Evolutionary conservation across 2,797 vertebrate species (phyloP).

Genomic region (Emydoidea blandingii): DNA sequence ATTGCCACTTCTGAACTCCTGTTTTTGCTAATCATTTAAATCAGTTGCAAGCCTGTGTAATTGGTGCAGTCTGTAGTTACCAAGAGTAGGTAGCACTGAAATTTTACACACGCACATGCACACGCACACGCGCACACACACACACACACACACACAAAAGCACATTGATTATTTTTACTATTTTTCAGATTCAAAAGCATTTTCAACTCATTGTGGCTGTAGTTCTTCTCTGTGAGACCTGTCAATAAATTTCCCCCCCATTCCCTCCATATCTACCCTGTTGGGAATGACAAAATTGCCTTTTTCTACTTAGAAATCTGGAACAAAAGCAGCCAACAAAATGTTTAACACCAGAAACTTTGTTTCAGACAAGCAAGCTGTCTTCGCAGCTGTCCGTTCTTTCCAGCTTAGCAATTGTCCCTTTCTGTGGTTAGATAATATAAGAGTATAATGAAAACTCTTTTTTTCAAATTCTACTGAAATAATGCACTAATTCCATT

Average conservation of each 20-base stretch:
- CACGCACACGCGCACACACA: no score
- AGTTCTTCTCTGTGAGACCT: constrained; percentile 7
- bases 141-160: neutral
- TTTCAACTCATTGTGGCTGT: constrained; percentile 22
- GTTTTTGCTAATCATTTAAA: constrained; percentile 37
- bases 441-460: constrained; percentile 34
- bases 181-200: constrained; percentile 28
- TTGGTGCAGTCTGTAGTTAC: constrained; percentile 2
- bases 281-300: constrained; percentile 37
- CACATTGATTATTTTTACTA: neutral
- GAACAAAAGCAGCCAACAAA: constrained; percentile 46
- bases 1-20: constrained; percentile 31
- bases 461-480: constrained; percentile 39
- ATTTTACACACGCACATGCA: neutral
- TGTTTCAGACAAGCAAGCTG: constrained; percentile 21
- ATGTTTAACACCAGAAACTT: constrained; percentile 55
- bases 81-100: constrained; percentile 5
- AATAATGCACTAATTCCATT: constrained; percentile 49
- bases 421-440: constrained; percentile 6
- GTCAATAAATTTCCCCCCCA: constrained; percentile 19
- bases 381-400: constrained; percentile 27
- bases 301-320: constrained; percentile 62
- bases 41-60: constrained; percentile 34
- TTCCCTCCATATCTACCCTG: neutral
- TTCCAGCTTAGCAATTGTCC: constrained; percentile 21